Conservation (phyloP, 2,888 invertebrate genomes). For the Oscheius myriophilus region DNA sequence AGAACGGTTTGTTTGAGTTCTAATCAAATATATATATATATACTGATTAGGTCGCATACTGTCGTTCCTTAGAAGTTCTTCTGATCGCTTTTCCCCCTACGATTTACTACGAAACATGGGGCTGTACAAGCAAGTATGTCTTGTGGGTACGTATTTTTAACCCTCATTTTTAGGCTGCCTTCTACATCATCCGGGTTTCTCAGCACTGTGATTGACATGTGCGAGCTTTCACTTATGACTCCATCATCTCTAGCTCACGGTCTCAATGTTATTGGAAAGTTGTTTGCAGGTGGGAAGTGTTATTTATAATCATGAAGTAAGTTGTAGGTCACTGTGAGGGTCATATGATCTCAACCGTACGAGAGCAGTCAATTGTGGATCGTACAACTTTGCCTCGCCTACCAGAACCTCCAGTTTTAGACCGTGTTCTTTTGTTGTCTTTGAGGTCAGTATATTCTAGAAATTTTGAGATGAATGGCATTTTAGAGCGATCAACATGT, state of each 20-base stretch:
- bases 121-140: conserved; percentile 14
- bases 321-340: conserved; percentile 17
- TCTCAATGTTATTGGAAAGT: conserved; percentile 13
- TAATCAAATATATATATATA: too few relatives aligned
- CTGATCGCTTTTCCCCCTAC: conserved; percentile 21
- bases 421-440: conserved; percentile 21
- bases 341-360: conserved; percentile 10
- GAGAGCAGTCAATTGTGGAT: conserved; percentile 16
- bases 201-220: conserved; percentile 14
- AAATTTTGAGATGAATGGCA: too few relatives aligned
- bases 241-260: conserved; percentile 14
- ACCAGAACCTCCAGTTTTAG: conserved; percentile 15
- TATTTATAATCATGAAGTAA: background rate
- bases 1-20: conserved; percentile 8
- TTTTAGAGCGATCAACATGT: conserved; percentile 55
- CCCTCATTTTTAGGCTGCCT: background rate
- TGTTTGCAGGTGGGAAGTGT: conserved; percentile 18
- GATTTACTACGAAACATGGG: conserved; percentile 27
- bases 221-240: conserved; percentile 5
- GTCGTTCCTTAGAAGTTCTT: conserved; percentile 12
- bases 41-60: conserved; percentile 8
- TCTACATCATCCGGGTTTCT: conserved; percentile 4
- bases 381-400: conserved; percentile 12
- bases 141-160: background rate
- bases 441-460: background rate